Conservation (phyloP, 1,140 invertebrate species). For the Arion vulgaris region DNA sequence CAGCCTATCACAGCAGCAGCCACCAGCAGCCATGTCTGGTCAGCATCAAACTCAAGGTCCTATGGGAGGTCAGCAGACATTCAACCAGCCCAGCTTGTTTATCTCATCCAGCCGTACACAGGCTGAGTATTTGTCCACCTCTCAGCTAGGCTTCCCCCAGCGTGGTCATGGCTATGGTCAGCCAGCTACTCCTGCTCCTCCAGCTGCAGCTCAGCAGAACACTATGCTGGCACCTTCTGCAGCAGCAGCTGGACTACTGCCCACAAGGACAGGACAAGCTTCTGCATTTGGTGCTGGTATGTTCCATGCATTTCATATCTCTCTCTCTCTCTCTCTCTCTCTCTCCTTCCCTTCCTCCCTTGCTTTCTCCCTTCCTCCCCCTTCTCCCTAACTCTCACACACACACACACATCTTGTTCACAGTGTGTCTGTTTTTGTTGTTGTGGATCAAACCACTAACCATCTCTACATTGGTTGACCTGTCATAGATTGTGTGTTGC, state of each 20-base stretch:
- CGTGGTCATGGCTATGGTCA: conserved; percentile 58
- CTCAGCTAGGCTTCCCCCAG: conserved; percentile 50
- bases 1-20: conserved; percentile 80
- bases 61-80: conserved; percentile 71
- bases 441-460: too few species aligned
- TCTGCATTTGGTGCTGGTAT: too few species aligned
- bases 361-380: too few species aligned
- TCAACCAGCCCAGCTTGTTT: conserved; percentile 66
- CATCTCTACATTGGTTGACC: too few species aligned
- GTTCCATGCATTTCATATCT: too few species aligned
- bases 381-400: too few species aligned
- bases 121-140: conserved; percentile 38
- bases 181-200: conserved; percentile 73
- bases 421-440: too few species aligned
- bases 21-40: conserved; percentile 77
- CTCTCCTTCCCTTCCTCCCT: too few species aligned
- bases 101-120: conserved; percentile 63
- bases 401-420: too few species aligned
- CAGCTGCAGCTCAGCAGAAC: conserved; percentile 54
- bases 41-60: conserved; percentile 64
- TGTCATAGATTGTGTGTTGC: too few species aligned
- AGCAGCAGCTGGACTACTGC: conserved; percentile 78
- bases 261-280: conserved; percentile 73
- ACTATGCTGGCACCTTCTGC: conserved; percentile 82
- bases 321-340: too few species aligned